Evolutionary conservation across 2,888 invertebrate genomes (phyloP), one percentile per base, ranked within the genome.

Genomic region (Tridacna gigas): DNA sequence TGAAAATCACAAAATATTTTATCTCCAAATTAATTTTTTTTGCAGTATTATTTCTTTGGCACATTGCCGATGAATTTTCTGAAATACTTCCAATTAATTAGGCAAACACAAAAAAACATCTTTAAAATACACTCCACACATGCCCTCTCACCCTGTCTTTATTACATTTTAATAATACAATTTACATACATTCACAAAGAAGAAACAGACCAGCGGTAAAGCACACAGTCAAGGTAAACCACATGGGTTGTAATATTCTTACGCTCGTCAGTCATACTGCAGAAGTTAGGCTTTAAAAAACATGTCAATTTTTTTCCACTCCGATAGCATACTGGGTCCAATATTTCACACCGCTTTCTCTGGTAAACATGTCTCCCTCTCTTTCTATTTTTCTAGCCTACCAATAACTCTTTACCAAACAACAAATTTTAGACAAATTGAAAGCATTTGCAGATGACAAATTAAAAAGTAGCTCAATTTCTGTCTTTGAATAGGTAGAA

Each of bases 141-240:
- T 22, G 63, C 15, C 63, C 63, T 13, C 22, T 63, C 15, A 20
- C 63, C 63, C 63, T 9, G 63, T 20, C 63, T 63, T 63, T 63
- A 63, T 63, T 63, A 63, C 63, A 63, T 63, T 63, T 63, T 63
- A 63, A 63, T 63, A 63, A 20, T 22, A 63, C 22, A 63, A 63
- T 63, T 63, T 63, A 63, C 63, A 63, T 63, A 63, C 20, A 63
- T 63, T 63, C 63, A 63, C 63, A 63, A 63, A 63, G 63, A 20
- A 63, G 4, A 63, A 63, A 63, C 22, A 63, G 63, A n/a, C 63
- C 12, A 22, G n/a, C 25, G n/a, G 63, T 63, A 22, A 4, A 63
- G 9, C 13, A 13, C 63, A 63, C n/a, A 13, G 13, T 25, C n/a
- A 22, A 25, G 20, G 26, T 63, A 25, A 63, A 63, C 15, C 63